Evolutionary conservation across 2,888 invertebrate genomes (phyloP), one percentile per base, ranked within the genome.

Genomic region (Drosophila maculinotata): DNA sequence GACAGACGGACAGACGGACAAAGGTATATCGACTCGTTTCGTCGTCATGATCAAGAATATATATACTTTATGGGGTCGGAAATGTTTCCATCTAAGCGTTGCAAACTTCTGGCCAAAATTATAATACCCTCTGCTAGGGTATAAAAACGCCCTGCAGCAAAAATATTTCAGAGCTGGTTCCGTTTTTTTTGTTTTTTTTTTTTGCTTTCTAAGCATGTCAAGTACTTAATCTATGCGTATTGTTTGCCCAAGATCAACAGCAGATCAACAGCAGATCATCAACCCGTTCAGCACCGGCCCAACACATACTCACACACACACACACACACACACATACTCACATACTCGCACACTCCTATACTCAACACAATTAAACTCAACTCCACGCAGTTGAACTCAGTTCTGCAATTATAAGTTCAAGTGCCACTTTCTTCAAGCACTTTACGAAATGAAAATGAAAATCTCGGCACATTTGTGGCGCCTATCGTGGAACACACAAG

Each of bases 161-260:
- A 52, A 58, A 4, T 3, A 12, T 52, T 26, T 25, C n/a, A 17
- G 31, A 36, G 12, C 39, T 35, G 26, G 14, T n/a, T n/a, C n/a
- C n/a, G n/a, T n/a, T n/a, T n/a, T n/a, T n/a, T n/a, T n/a, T n/a
- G n/a, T n/a, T n/a, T n/a, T n/a, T n/a, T n/a, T n/a, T n/a, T n/a
- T n/a, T n/a, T n/a, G n/a, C n/a, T n/a, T n/a, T n/a, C 39, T 60
- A 71, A 62, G 48, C 66, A 56, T 74, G 77, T 77, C 77, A 77
- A 76, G 77, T 71, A 66, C 59, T 58, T 69, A 54, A 69, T 68
- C 65, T 53, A 56, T 28, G 38, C 31, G 45, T 28, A 64, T 77
- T 76, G 77, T 76, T 70, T 73, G 60, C 20, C 31, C 44, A 36
- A 63, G 49, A 49, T 41, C 59, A 51, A 47, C 42, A 69, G 59